Evolutionary conservation across 2,888 invertebrate genomes (phyloP).

Genomic region (Drosophila maculinotata): DNA sequence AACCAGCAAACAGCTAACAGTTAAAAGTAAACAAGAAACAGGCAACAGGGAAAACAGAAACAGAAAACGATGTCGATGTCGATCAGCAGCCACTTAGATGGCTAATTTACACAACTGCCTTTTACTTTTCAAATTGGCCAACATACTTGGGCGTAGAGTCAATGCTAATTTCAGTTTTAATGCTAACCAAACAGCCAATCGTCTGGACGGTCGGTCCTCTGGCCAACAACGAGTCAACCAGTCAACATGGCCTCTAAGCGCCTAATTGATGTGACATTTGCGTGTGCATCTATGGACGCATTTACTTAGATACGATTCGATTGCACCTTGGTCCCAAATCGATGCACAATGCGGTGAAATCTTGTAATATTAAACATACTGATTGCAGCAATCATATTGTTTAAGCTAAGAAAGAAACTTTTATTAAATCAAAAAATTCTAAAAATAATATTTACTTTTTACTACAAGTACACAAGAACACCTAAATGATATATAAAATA

Average conservation of each 20-base stretch:
- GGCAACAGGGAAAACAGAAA: neutral
- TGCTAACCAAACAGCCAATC: constrained; percentile 30
- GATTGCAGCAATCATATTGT: too few species aligned
- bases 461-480: too few species aligned
- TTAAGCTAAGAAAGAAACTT: too few species aligned
- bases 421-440: too few species aligned
- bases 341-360: neutral
- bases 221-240: constrained; percentile 16
- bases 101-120: constrained; percentile 60
- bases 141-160: too few species aligned
- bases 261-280: constrained; percentile 74
- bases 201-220: constrained; percentile 4
- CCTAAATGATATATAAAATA: too few species aligned
- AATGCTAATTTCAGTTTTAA: constrained; percentile 55
- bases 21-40: constrained; percentile 1
- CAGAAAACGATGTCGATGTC: constrained; percentile 13
- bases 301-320: constrained; percentile 41
- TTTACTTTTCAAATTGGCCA: constrained; percentile 66
- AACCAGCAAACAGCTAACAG: constrained; percentile 1
- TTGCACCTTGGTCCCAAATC: constrained; percentile 30
- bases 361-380: neutral
- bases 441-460: too few species aligned
- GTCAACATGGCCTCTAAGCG: constrained; percentile 33
- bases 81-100: constrained; percentile 42
- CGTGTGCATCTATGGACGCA: constrained; percentile 61